These are phyloP conservation scores for Drosophila virilis DNA, from an alignment of 1,140 invertebrate genomes.

Conservation along the genomic window DNA sequence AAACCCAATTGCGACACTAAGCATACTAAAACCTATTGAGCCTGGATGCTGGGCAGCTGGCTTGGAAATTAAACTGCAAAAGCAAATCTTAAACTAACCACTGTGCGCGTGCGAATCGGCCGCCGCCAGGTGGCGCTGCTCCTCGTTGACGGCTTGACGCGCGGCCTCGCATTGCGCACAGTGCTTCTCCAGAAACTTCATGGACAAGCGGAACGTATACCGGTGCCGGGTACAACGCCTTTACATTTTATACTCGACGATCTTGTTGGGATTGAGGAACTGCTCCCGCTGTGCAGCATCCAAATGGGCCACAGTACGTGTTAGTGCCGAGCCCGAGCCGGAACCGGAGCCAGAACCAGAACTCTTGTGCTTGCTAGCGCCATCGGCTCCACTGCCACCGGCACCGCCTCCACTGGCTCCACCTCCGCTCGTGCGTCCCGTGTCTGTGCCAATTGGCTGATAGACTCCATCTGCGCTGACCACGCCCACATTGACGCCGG, in stretches of 20 bases:
- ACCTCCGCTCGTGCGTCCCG: slow-evolving; percentile 65
- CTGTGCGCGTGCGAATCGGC: slow-evolving; percentile 56
- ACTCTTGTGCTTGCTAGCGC: slow-evolving; percentile 28
- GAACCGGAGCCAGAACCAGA: slow-evolving; percentile 33
- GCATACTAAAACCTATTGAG: not conserved
- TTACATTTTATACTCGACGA: slow-evolving; percentile 84
- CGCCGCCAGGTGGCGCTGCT: slow-evolving; percentile 63
- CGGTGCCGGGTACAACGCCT: slow-evolving; percentile 84
- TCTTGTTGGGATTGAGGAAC: slow-evolving; percentile 84
- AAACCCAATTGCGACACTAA: not conserved
- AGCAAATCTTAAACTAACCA: slow-evolving; percentile 72
- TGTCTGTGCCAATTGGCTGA: slow-evolving; percentile 69
- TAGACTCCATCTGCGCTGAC: slow-evolving; percentile 79
- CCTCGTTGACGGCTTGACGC: slow-evolving; percentile 52
- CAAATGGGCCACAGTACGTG: slow-evolving; percentile 78
- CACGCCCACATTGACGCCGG: slow-evolving; percentile 79
- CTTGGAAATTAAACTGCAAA: slow-evolving; percentile 43
- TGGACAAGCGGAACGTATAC: slow-evolving; percentile 84
- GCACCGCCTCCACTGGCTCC: slow-evolving; percentile 30
- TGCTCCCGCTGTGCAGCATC: slow-evolving; percentile 81
- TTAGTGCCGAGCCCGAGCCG: slow-evolving; percentile 59
- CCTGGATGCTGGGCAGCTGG: slow-evolving; percentile 38
- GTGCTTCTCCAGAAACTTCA: slow-evolving; percentile 84
- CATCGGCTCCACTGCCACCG: slow-evolving; percentile 17
- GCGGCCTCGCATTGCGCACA: slow-evolving; percentile 80